Conservation (phyloP, 2,797 vertebrate genomes). For the Chanos chanos region DNA sequence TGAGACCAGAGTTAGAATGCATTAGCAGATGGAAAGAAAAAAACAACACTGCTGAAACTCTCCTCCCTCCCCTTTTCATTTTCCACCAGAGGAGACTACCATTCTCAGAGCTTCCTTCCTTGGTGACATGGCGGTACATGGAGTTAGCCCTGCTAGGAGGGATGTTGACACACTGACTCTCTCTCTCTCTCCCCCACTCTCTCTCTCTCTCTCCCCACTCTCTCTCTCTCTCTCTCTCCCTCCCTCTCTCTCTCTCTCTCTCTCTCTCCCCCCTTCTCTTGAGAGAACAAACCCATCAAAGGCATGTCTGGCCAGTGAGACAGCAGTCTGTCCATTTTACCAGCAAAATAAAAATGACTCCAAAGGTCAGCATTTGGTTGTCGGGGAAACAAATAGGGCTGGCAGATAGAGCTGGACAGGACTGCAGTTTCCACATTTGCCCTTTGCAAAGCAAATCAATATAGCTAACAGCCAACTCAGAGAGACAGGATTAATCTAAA, state of each 20-base stretch:
- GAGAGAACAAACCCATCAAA: not conserved
- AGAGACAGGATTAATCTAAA: slow-evolving; percentile 19
- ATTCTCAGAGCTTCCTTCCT: not conserved
- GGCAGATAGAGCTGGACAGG: not conserved
- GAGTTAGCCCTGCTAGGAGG: not conserved
- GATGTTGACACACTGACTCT: slow-evolving; percentile 2
- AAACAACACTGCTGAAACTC: slow-evolving; percentile 13
- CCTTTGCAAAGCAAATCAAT: not conserved
- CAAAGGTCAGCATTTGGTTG: slow-evolving; percentile 52
- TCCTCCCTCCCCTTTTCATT: slow-evolving; percentile 6
- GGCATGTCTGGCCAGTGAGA: not conserved
- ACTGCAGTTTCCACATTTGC: not conserved
- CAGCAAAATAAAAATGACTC: slow-evolving; percentile 36
- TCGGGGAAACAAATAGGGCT: slow-evolving; percentile 3
- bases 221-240: not conserved
- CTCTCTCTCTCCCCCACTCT: no score
- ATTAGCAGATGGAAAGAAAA: slow-evolving; percentile 29
- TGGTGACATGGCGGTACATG: no score
- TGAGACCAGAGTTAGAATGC: slow-evolving; percentile 23
- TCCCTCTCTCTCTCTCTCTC: not conserved
- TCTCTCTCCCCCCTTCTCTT: not conserved
- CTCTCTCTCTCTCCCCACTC: slow-evolving; percentile 6
- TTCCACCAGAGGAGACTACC: not conserved
- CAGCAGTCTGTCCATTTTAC: slow-evolving; percentile 15
- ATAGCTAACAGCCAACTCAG: slow-evolving; percentile 1